Conservation (phyloP, 2,113 vertebrate species). For the Colossoma macropomum region DNA sequence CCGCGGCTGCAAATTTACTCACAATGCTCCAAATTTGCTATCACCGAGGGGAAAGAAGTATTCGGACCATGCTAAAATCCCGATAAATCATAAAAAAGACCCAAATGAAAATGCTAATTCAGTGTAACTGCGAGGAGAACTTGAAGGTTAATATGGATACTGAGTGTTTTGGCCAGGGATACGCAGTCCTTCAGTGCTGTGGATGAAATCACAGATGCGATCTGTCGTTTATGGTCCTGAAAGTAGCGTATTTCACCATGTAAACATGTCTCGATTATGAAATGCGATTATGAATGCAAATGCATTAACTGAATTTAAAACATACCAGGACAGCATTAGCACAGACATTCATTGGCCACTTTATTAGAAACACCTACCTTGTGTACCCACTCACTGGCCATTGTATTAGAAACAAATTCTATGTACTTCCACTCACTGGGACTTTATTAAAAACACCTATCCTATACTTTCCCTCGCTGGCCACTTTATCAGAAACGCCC, state of each 20-base stretch:
- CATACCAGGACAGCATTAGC: background rate
- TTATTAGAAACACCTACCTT: background rate
- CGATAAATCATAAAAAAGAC: slow-evolving; percentile 34
- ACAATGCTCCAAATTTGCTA: slow-evolving; percentile 71
- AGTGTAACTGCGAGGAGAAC: slow-evolving; percentile 7
- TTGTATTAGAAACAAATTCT: too few relatives aligned
- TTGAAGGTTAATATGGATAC: slow-evolving; percentile 8
- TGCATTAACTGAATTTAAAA: background rate
- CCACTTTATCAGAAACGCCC: too few relatives aligned
- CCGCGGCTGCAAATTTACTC: slow-evolving; percentile 68
- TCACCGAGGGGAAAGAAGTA: slow-evolving; percentile 45
- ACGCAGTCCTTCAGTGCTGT: background rate
- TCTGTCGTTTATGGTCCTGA: background rate
- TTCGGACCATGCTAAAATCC: slow-evolving; percentile 1
- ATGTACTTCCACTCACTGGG: too few relatives aligned
- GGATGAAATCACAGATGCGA: background rate
- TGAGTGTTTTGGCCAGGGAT: background rate
- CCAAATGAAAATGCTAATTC: slow-evolving; percentile 54
- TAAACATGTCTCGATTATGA: background rate
- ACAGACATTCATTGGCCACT: background rate
- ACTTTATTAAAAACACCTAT: too few relatives aligned
- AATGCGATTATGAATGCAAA: too few relatives aligned
- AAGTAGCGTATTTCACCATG: background rate
- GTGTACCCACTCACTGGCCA: too few relatives aligned
- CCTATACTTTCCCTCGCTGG: too few relatives aligned